phyloP scores from a whole-genome alignment of 2,888 invertebrate genomes.

The Crocallis elinguaria region DNA sequence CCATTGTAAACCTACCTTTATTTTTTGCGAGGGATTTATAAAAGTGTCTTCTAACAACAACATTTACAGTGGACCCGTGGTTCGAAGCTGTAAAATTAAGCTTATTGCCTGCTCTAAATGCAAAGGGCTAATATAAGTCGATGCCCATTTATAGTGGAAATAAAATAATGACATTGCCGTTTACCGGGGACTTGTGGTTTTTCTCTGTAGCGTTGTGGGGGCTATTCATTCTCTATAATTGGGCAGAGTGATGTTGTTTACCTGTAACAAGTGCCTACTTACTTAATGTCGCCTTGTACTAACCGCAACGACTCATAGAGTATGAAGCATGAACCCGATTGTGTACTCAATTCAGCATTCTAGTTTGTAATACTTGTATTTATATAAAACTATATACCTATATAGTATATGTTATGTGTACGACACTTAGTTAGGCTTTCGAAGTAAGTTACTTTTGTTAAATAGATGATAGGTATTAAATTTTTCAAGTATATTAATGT shows the following conservation, averaged over 20 bases:
- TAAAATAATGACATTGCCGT: slow-evolving; percentile 17
- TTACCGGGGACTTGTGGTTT: slow-evolving; percentile 6
- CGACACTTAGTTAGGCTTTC: too few relatives aligned
- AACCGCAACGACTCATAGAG: not conserved
- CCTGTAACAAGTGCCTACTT: slow-evolving; percentile 20
- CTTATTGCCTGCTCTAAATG: slow-evolving; percentile 43
- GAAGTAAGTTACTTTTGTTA: too few relatives aligned
- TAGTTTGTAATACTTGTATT: too few relatives aligned
- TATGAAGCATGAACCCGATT: too few relatives aligned
- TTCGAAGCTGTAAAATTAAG: slow-evolving; percentile 47
- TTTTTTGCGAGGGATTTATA: slow-evolving; percentile 41
- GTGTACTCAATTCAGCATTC: too few relatives aligned
- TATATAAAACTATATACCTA: too few relatives aligned
- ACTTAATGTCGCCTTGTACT: slow-evolving; percentile 1
- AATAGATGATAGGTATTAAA: too few relatives aligned
- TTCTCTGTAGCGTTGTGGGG: not conserved
- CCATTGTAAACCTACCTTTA: slow-evolving; percentile 1
- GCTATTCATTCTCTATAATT: slow-evolving; percentile 11
- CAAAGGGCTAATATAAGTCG: slow-evolving; percentile 37
- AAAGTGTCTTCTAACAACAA: slow-evolving; percentile 47
- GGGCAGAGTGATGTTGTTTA: slow-evolving; percentile 7
- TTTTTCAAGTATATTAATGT: too few relatives aligned
- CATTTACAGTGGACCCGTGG: slow-evolving; percentile 38
- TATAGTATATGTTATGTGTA: too few relatives aligned
- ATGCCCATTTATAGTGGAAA: slow-evolving; percentile 32